Conservation (phyloP, 2,888 invertebrate species). For the Drosophila dives region DNA sequence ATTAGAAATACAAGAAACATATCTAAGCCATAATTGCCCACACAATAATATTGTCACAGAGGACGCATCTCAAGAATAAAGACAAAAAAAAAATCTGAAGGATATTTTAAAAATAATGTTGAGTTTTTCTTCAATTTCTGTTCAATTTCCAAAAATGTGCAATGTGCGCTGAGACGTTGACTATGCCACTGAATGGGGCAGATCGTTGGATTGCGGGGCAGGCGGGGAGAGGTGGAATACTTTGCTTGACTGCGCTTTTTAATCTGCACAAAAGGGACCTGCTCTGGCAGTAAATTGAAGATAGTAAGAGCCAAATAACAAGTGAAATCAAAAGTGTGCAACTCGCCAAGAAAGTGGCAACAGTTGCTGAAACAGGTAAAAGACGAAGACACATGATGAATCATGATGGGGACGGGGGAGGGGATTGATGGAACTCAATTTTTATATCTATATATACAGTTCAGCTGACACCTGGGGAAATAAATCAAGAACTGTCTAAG, state of each 20-base stretch:
- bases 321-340: slow-evolving; percentile 59
- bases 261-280: slow-evolving; percentile 60
- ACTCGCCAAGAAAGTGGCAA: slow-evolving; percentile 2
- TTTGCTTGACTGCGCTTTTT: slow-evolving; percentile 70
- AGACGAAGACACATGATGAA: not conserved
- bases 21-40: too few relatives aligned
- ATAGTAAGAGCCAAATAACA: slow-evolving; percentile 43
- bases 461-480: slow-evolving; percentile 43
- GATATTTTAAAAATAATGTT: slow-evolving; percentile 44
- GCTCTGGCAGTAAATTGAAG: slow-evolving; percentile 53
- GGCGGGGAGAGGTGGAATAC: not conserved
- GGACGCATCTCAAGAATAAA: not conserved
- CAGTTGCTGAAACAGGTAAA: not conserved
- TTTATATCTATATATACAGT: not conserved
- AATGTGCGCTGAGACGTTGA: not conserved
- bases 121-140: slow-evolving; percentile 45
- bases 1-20: too few relatives aligned
- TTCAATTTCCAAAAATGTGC: slow-evolving; percentile 66
- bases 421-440: slow-evolving; percentile 18
- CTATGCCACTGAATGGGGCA: not conserved
- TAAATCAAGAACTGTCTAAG: slow-evolving; percentile 53
- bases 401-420: not conserved
- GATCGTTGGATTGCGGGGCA: too few relatives aligned
- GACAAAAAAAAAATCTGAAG: not conserved
- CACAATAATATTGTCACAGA: too few relatives aligned